These are phyloP conservation scores for Shinisaurus crocodilurus DNA, from an alignment of 2,113 vertebrate species.

Conservation along the genomic window DNA sequence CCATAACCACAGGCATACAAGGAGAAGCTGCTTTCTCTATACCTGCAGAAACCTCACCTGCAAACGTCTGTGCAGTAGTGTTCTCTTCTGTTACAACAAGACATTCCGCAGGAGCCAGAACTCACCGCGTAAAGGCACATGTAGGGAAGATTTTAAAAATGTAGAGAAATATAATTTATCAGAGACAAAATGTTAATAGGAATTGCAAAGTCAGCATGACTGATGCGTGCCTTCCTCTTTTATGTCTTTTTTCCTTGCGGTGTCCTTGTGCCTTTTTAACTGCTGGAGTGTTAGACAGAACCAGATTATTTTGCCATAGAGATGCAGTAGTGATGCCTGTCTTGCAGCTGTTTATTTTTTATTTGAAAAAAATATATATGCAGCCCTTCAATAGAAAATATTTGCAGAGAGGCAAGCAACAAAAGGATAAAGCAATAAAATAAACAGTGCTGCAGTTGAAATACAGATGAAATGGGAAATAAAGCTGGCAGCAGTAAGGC, in stretches of 20 bases:
- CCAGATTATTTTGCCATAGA: neutral
- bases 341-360: neutral
- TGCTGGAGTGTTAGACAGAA: neutral
- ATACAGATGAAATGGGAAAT: no score
- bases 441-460: neutral
- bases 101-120: neutral
- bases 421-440: neutral
- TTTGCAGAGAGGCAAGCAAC: no score
- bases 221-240: neutral
- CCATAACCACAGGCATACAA: neutral
- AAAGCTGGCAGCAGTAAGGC: no score
- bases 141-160: no score
- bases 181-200: neutral
- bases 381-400: neutral
- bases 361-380: neutral
- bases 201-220: neutral
- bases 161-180: neutral
- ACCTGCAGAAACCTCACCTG: neutral
- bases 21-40: neutral
- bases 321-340: no score
- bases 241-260: neutral
- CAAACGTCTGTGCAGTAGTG: neutral
- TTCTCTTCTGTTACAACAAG: neutral
- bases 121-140: neutral
- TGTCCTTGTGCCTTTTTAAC: neutral